Evolutionary conservation across 2,797 vertebrate species (phyloP), one percentile per base, ranked within the genome.

Genomic region (Anabacerthia variegaticeps): DNA sequence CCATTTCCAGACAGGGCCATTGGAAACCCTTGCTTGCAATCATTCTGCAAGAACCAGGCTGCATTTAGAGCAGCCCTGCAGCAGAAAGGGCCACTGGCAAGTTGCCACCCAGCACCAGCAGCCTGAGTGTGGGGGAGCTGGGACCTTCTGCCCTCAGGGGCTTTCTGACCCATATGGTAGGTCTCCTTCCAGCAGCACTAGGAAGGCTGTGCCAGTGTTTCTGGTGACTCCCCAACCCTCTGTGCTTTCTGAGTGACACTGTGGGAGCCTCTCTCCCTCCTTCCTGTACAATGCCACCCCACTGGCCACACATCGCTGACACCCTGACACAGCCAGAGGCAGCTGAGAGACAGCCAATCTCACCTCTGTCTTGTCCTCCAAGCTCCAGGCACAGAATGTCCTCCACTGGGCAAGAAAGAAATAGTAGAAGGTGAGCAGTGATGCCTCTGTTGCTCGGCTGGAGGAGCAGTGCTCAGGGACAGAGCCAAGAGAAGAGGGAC

Each of bases 211-310:
- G 34, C 26, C 6, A 6, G 30, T 75, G 41, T 12, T 36, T 17
- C 41, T 68, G 22, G 32, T 49, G 71, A 18, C 13, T 48, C 34
- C 11, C 34, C 34, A 62, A 14, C 6, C 30, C 15, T 68, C 26
- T 48, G 0, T 23, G 41, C 9, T 68, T 41, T 39, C 19, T 23
- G 32, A 49, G 26, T 24, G 10, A 8, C 48, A 43, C 0, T 0
- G 15, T 23, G 39, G 62, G 32, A 36, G 7, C 3, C 8, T 62
- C 34, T 62, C 12, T 48, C 34, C 34, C 34, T 88, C 12, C 34
- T 27, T 32, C 12, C 62, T 32, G 19, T 8, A 27, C 21, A 8
- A 36, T 26, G 48, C 54, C 34, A 48, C 10, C 19, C 41, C 48
- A 10, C 48, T 16, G 54, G 34, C 34, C 34, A 4, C 18, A 16